Percentiles rank a stretch among this genome's conserved stretches.
Evolutionary conservation across 1,140 invertebrate species (phyloP).

Genomic region (Anadara kagoshimensis): DNA sequence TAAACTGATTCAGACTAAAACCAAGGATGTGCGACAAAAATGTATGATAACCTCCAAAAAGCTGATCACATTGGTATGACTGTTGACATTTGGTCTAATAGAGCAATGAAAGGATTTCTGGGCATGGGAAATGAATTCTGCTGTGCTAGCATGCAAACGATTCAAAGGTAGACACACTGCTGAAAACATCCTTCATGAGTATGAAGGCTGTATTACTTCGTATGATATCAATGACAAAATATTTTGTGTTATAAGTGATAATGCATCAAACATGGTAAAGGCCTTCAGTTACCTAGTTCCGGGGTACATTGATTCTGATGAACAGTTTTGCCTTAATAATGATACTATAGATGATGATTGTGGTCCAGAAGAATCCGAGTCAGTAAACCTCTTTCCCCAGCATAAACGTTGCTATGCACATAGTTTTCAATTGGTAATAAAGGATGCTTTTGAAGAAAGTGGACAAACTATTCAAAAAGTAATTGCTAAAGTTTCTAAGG

Average conservation of each 20-base stretch:
- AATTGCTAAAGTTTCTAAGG: conserved; percentile 1
- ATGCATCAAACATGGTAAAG: conserved; percentile 9
- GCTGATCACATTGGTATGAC: conserved; percentile 18
- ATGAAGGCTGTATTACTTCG: conserved; percentile 1
- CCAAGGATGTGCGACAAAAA: not conserved
- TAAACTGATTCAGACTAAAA: conserved; percentile 13
- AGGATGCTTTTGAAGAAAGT: conserved; percentile 4
- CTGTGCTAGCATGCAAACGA: conserved; percentile 4
- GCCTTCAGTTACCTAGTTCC: conserved; percentile 7
- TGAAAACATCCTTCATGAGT: conserved; percentile 11
- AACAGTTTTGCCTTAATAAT: not conserved
- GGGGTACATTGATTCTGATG: conserved; percentile 2
- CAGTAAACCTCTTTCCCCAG: not conserved
- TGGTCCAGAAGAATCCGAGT: not conserved
- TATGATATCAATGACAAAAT: conserved; percentile 19
- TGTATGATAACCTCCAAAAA: not conserved
- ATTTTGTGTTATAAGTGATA: conserved; percentile 10
- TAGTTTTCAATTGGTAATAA: conserved; percentile 15
- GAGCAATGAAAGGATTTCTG: conserved; percentile 28
- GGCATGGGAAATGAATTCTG: conserved; percentile 24
- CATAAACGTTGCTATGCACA: conserved; percentile 20
- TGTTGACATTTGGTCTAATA: conserved; percentile 18
- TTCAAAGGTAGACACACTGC: conserved; percentile 7
- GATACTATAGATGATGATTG: conserved; percentile 3
- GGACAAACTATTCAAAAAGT: not conserved